These are phyloP conservation scores for Epizoanthus scotinus DNA, from an alignment of 92 coral and sea anemone species.

Conservation along the genomic window DNA sequence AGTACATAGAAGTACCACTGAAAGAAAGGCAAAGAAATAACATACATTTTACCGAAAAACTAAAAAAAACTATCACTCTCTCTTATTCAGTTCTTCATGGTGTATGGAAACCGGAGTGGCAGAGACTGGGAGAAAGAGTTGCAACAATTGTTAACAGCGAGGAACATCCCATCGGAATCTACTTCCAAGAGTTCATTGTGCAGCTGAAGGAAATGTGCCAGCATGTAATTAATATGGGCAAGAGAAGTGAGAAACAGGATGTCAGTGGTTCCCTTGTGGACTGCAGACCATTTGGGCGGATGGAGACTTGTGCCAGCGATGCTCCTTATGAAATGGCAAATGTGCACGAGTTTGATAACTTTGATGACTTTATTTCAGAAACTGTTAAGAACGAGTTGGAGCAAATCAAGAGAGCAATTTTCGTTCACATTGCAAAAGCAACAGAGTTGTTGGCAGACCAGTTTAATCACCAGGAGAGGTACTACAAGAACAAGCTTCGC, in stretches of 20 bases:
- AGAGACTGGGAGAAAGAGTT: constrained; percentile 87
- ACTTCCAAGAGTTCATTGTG: constrained; percentile 64
- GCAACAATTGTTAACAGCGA: constrained; percentile 84
- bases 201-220: constrained; percentile 66
- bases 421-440: constrained; percentile 48
- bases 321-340: constrained; percentile 28
- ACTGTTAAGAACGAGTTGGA: constrained; percentile 56
- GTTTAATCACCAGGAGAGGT: constrained; percentile 65
- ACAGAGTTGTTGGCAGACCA: constrained; percentile 69
- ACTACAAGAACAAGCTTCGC: constrained; percentile 72
- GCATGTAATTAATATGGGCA: constrained; percentile 66
- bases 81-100: constrained; percentile 65
- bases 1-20: no score
- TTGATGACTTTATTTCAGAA: constrained; percentile 72
- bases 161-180: constrained; percentile 86
- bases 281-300: constrained; percentile 48
- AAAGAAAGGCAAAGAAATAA: no score
- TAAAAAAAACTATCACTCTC: neutral
- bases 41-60: no score
- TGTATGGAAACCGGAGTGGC: constrained; percentile 92
- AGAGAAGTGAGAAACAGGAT: constrained; percentile 18
- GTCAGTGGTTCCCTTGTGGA: neutral
- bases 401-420: constrained; percentile 45
- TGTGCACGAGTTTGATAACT: constrained; percentile 61
- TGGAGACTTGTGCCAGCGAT: neutral